These are phyloP conservation scores for Trachelus tabidus DNA, from an alignment of 2,888 invertebrate species.

Conservation along the genomic window DNA sequence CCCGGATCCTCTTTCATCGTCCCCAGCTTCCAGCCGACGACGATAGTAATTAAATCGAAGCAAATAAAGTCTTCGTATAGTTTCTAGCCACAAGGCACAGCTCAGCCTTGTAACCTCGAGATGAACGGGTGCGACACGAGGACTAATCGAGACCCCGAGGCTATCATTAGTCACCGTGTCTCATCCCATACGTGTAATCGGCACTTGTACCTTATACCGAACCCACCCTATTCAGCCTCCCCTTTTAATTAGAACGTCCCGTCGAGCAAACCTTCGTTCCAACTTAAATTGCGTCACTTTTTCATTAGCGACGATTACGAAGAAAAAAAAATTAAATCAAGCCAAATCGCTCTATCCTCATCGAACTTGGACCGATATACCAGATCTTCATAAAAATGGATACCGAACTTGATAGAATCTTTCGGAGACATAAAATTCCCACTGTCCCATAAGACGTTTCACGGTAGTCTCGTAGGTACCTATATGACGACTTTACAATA, in stretches of 20 bases:
- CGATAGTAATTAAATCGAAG: conserved; percentile 59
- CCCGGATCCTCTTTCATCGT: neutral
- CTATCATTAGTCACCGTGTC: conserved; percentile 51
- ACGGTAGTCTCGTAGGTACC: neutral
- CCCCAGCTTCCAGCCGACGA: neutral
- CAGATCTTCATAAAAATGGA: no score
- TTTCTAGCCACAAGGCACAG: conserved; percentile 26
- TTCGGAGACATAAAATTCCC: neutral
- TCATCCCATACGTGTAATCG: conserved; percentile 17
- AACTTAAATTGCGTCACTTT: neutral
- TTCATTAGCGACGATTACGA: neutral
- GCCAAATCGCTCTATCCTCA: no score
- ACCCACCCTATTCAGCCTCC: neutral
- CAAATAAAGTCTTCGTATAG: conserved; percentile 55
- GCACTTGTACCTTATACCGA: neutral
- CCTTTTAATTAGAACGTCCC: neutral
- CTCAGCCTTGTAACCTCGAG: conserved; percentile 18
- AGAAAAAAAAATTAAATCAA: no score
- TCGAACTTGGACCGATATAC: no score
- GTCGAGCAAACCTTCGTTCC: neutral
- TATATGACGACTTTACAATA: neutral
- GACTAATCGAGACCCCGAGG: conserved; percentile 51
- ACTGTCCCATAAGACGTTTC: neutral
- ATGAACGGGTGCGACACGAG: conserved; percentile 24
- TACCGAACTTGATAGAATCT: neutral